Evolutionary conservation across 2,113 vertebrate species (phyloP).

Genomic region (Pangasianodon gigas): DNA sequence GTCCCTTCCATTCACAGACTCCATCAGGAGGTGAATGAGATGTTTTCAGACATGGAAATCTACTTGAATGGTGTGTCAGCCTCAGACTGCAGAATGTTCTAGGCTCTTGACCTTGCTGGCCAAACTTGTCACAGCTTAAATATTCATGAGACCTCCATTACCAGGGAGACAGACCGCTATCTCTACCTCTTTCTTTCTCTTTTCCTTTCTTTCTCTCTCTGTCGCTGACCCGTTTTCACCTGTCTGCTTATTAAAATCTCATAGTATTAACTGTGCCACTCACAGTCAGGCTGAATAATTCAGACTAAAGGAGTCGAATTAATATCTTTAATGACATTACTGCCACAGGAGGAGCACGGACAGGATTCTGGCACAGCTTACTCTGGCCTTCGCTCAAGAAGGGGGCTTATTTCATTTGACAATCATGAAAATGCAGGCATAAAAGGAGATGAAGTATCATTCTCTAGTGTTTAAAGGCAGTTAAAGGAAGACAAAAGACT

Average conservation of each 20-base stretch:
- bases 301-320: constrained; percentile 74
- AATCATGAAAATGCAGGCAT: constrained; percentile 9
- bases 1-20: constrained; percentile 1
- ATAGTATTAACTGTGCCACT: constrained; percentile 74
- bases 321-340: constrained; percentile 75
- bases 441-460: constrained; percentile 5
- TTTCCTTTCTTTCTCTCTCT: constrained; percentile 42
- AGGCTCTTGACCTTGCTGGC: constrained; percentile 27
- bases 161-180: constrained; percentile 51
- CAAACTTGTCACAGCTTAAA: constrained; percentile 59
- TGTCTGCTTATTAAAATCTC: constrained; percentile 77
- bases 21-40: constrained; percentile 11
- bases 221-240: constrained; percentile 64
- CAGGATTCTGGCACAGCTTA: constrained; percentile 55
- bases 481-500: constrained; percentile 9
- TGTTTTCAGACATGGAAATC: constrained; percentile 16
- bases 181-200: constrained; percentile 2
- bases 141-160: constrained; percentile 69
- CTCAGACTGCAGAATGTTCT: constrained; percentile 11
- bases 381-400: constrained; percentile 54
- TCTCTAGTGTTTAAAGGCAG: not conserved
- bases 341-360: constrained; percentile 65
- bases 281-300: constrained; percentile 74
- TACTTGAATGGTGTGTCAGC: not conserved
- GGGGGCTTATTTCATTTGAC: constrained; percentile 57